These are phyloP conservation scores for Drosophila falleni DNA, from an alignment of 2,888 invertebrate genomes.

Conservation along the genomic window DNA sequence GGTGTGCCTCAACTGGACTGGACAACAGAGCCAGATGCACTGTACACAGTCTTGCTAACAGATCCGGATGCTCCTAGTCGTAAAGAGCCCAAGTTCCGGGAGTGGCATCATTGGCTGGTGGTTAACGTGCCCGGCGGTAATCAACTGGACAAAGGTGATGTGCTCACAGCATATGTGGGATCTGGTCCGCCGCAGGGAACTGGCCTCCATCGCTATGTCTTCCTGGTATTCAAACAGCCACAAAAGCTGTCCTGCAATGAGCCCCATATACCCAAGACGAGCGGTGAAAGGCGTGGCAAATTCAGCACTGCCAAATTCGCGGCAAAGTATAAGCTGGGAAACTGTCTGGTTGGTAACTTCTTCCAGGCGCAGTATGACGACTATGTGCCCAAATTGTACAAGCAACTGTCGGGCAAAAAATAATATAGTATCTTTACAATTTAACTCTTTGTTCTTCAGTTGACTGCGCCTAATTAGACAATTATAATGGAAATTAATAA, in stretches of 20 bases:
- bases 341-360: slow-evolving; percentile 84
- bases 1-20: slow-evolving; percentile 81
- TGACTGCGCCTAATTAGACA: background rate
- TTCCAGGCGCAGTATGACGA: slow-evolving; percentile 84
- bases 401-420: slow-evolving; percentile 87
- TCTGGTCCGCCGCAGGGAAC: slow-evolving; percentile 93
- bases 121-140: slow-evolving; percentile 95
- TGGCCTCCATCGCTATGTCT: slow-evolving; percentile 92
- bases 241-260: slow-evolving; percentile 88
- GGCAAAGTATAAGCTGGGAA: slow-evolving; percentile 91
- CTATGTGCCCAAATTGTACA: slow-evolving; percentile 85
- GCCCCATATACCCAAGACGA: slow-evolving; percentile 82
- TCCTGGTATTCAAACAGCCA: slow-evolving; percentile 91
- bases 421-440: background rate
- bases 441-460: slow-evolving; percentile 2
- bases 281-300: slow-evolving; percentile 86
- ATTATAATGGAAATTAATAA: slow-evolving; percentile 24
- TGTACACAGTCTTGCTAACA: slow-evolving; percentile 84
- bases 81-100: slow-evolving; percentile 91
- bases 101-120: slow-evolving; percentile 97
- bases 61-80: slow-evolving; percentile 98
- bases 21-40: slow-evolving; percentile 70
- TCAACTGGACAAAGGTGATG: slow-evolving; percentile 90
- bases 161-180: slow-evolving; percentile 92
- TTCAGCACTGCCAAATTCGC: slow-evolving; percentile 91